Evolutionary conservation across 2,113 vertebrate species (phyloP).

Genomic region (Strigops habroptila): DNA sequence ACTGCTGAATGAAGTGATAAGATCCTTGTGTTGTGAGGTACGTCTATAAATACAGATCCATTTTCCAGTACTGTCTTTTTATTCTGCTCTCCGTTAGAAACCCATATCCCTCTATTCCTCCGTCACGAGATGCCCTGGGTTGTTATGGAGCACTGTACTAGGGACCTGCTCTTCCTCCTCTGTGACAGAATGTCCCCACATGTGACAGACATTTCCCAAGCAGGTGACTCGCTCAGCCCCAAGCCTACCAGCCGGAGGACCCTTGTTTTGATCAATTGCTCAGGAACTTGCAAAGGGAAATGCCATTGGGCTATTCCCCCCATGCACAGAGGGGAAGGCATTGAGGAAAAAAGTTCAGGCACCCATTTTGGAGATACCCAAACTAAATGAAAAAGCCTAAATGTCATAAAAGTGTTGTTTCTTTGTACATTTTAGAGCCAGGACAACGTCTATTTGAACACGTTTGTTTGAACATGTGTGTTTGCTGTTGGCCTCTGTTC

Average conservation of each 20-base stretch:
- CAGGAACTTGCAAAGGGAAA: neutral
- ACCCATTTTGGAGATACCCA: neutral
- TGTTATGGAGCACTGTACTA: neutral
- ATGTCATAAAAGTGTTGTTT: neutral
- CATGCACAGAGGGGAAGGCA: neutral
- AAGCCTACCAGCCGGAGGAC: neutral
- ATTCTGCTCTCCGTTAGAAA: neutral
- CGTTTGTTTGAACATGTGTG: accelerated
- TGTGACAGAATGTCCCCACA: neutral
- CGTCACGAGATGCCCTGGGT: neutral
- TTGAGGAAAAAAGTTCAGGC: neutral
- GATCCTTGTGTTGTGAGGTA: neutral
- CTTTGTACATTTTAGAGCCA: neutral
- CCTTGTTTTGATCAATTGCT: neutral
- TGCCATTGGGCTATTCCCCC: neutral
- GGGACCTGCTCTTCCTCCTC: neutral
- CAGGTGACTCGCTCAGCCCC: neutral
- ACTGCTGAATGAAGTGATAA: neutral
- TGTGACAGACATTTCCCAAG: neutral
- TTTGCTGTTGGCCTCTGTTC: neutral
- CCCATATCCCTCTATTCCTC: neutral
- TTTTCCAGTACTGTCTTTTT: neutral
- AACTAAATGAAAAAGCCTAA: neutral
- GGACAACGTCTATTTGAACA: neutral
- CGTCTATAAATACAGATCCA: neutral